Evolutionary conservation across 2,888 invertebrate genomes (phyloP).

Genomic region (Eristalinus aeneus): DNA sequence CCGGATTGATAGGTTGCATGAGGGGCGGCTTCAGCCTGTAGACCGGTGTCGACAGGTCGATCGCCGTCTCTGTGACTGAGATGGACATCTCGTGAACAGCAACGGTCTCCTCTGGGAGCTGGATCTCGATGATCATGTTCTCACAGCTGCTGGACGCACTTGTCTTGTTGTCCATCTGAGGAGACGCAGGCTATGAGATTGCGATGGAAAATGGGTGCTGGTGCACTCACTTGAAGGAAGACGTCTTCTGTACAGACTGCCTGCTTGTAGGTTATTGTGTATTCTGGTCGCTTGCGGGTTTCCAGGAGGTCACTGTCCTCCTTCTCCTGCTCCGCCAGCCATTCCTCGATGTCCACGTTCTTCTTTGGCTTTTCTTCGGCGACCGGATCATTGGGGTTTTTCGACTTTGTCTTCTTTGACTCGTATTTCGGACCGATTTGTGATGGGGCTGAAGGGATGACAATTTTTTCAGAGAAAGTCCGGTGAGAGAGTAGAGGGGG

Average conservation of each 20-base stretch:
- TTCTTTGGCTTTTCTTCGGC: background rate
- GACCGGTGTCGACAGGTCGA: constrained; percentile 85
- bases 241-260: constrained; percentile 92
- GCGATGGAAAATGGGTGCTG: background rate
- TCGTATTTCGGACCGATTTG: constrained; percentile 76
- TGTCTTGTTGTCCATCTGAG: constrained; percentile 89
- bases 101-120: constrained; percentile 87
- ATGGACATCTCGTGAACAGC: constrained; percentile 87
- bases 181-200: too few species aligned
- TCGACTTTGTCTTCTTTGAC: constrained; percentile 8
- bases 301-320: constrained; percentile 83
- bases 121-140: constrained; percentile 89
- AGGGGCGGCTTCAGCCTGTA: constrained; percentile 88
- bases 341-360: constrained; percentile 76
- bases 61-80: constrained; percentile 83
- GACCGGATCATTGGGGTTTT: constrained; percentile 27
- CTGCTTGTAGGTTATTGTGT: constrained; percentile 92
- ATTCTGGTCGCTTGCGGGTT: constrained; percentile 86
- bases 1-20: constrained; percentile 91
- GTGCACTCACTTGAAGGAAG: constrained; percentile 86
- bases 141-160: constrained; percentile 92
- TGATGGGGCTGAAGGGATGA: constrained; percentile 80
- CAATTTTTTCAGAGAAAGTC: too few species aligned
- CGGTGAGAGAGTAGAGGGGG: background rate
- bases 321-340: constrained; percentile 81